Base-by-base conservation (phyloP, 92 coral and sea anemone genomes). In the Porites lobata region DNA sequence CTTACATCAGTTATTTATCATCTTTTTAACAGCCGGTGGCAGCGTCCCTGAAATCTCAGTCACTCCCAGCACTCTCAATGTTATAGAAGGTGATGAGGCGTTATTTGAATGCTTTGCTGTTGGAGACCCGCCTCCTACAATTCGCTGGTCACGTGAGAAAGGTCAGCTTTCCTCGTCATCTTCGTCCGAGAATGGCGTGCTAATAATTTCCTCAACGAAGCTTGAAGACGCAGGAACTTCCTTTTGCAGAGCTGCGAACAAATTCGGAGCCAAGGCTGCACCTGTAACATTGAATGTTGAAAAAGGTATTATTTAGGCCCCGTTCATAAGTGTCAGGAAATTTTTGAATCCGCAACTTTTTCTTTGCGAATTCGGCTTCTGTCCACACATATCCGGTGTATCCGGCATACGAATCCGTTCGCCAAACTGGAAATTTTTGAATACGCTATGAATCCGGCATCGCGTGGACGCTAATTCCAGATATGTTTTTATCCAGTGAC, bases 171-270 rank as follows among this genome's bases (percentile, higher is more conserved):
- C 98, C 1, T 72, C 83, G 69, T 90, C 94, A 5, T 91, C 99
- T 2, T 76, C 92, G 17, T 88, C 93, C 19, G 85, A 65, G 9
- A 88, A 92, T 50, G 96, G 98, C 51, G 80, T 87, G 18, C 83
- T 97, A 14, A 85, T 95, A 53, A 92, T 97, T 21, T 86, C 81
- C 50, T 90, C 93, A 4, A 87, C 96, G 19, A 84, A 62, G 8
- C 47, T 85, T n/a, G 89, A 86, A 19, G 98, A 97, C 73, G 90
- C 85, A 8, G 99, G 98, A 10, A 84, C 91, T 4, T 97, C 93
- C 67, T 91, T 85, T 2, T 97, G 99, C 72, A 95, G 93, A 14
- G 99, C 96, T 17, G 94, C 97, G 52, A 97, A 97, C 75, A 85
- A 93, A 66, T 92, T 94, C 62, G 99, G 98, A 12, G 97, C 84